phyloP scores from a whole-genome alignment of 2,113 vertebrate species.

The Anser cygnoides region DNA sequence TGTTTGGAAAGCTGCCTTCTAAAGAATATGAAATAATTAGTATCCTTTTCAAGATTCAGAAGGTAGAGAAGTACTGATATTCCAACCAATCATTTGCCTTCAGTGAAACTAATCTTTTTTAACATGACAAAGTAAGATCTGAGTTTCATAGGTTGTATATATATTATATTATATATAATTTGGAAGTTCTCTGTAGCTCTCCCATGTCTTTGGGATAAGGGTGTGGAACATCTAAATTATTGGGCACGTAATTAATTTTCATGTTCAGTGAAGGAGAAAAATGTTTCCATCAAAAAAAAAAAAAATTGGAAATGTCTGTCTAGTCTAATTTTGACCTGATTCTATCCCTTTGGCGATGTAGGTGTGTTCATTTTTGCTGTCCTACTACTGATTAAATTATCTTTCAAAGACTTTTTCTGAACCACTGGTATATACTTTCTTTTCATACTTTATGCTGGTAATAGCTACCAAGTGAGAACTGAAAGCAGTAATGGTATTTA shows the following conservation, averaged over 20 bases:
- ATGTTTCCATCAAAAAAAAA: neutral
- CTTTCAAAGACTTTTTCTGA: neutral
- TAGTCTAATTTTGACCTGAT: neutral
- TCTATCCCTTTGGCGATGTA: neutral
- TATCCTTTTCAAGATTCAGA: neutral
- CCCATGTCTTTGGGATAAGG: neutral
- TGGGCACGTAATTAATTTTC: neutral
- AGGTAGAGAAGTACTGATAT: fast-evolving
- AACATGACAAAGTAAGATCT: neutral
- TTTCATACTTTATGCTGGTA: neutral
- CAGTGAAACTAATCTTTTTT: neutral
- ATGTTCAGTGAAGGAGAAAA: neutral
- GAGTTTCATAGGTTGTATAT: neutral
- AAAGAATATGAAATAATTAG: neutral
- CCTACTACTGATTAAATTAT: neutral
- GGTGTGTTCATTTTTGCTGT: neutral
- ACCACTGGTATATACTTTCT: neutral
- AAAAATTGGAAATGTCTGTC: neutral
- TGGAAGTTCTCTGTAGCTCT: neutral
- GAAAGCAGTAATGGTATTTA: neutral
- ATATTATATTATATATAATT: neutral
- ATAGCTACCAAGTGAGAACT: neutral
- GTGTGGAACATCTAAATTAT: neutral
- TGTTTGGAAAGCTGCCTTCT: neutral
- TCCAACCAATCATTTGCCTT: neutral